Base-by-base conservation (phyloP, 2,113 vertebrate species). In the Microtus montanus region DNA sequence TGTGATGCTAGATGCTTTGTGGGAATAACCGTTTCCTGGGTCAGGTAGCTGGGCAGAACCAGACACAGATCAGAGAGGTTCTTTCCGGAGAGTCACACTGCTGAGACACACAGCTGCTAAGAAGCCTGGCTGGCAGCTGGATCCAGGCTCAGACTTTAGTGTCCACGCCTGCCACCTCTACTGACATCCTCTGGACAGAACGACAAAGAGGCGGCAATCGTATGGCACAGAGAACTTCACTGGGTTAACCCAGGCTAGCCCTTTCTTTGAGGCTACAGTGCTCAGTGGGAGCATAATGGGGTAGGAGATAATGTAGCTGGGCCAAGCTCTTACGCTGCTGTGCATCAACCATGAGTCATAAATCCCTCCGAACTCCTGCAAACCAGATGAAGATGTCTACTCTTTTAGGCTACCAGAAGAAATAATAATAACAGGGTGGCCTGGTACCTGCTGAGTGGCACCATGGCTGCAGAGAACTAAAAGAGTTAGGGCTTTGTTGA, bases 211-310 rank as follows among this genome's bases (percentile, higher is more conserved):
- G 70, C 3, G 12, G 38, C 64, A 24, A 8, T 74, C 4, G 0
- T 14, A 49, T 28, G 22, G 35, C 28, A 14, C 24, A 33, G 6
- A 10, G 0, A 71, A 41, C 2, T 10, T 19, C 44, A 1, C 1
- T 11, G 91, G 49, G 68, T 89, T 61, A 75, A 5, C 74, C 70
- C 63, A 7, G n/a, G 38, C 74, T 73, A 49, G 49, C 54, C 85
- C 0, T 0, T 47, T 5, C 0, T 75, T 61, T 38, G 33, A 73
- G 47, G 44, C 11, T 49, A 7, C 6, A 5, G 2, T 10, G 12
- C n/a, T 87, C 14, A 3, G 15, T 13, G 80, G 38, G 52, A 54
- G 2, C 0, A 0, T 2, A 5, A 7, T 0, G 5, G 20, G 14
- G 33, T 10, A 41, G 71, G 49, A 33, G 35, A 26, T 20, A 74